Evolutionary conservation across 2,113 vertebrate genomes (phyloP), one percentile per base, ranked within the genome.

Genomic region (Numida meleagris): DNA sequence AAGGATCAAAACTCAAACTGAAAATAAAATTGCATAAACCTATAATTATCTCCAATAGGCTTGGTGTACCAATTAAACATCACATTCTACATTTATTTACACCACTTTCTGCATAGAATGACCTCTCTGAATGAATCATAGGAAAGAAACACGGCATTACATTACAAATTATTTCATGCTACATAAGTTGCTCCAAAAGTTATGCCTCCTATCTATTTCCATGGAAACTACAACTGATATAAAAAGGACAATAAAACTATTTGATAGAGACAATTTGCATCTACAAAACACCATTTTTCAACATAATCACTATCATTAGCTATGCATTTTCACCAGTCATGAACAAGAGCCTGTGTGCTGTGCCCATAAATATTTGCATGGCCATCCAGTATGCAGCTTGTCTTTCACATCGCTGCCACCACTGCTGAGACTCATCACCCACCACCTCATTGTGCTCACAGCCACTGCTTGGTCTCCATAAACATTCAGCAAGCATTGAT

Each of bases 11-110:
- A 87, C 57, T 87, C 75, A 89, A 89, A 94, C 53, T 62, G 63
- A 82, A 94, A 95, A 50, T 76, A 48, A 89, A 87, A 88, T 43
- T 67, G 67, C 72, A 70, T 57, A 85, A 82, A 89, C 68, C 63
- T 83, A 42, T 93, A 93, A 96, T 91, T 95, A 88, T 65, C 77
- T 96, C 86, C 84, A 94, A 4, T 74, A 85, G 79, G 59, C 84
- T 80, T 78, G n/a, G 43, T 24, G n/a, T 74, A 88, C n/a, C 90
- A 93, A 93, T 88, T 73, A 94, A 86, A 62, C 40, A 38, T 29
- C 3, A 3, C 72, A 71, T 61, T 85, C 46, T 67, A 79, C 59
- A 46, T 88, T 88, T 81, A 78, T 86, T 86, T 94, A 86, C 50
- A 93, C 2, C 75, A 43, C 27, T 91, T 80, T 74, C 65, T 68